Base-by-base conservation (phyloP, 2,113 vertebrate genomes). In the Gymnogyps californianus region DNA sequence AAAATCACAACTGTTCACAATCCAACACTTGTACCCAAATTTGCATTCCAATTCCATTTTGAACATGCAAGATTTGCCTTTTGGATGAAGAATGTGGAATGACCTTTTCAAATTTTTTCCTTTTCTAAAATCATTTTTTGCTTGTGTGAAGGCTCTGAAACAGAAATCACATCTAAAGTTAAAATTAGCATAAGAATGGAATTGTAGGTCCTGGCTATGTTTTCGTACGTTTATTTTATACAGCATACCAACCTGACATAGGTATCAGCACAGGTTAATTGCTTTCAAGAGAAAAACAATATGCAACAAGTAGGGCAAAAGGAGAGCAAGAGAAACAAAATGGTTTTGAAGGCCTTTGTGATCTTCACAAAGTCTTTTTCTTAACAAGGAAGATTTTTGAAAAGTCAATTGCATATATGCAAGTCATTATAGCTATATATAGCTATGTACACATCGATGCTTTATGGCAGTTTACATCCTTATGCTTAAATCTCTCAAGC, bases 251-350 rank as follows among this genome's bases (percentile, higher is more conserved):
- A 59, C 40, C 42, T 91, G 78, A 80, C 91, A 88, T 1, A 75
- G 25, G 66, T 58, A 94, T 40, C 71, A 90, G 38, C 78, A 90
- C 13, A 83, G 91, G 81, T 96, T 95, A 95, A 96, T 77, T 95
- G 89, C 55, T 86, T 87, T 65, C 66, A 69, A 69, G 71, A 91
- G 34, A 76, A 85, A 85, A 95, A 12, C 57, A 85, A 55, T 29
- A 86, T 9, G 78, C 78, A 95, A 93, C 82, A 88, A 72, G 78
- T 36, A 90, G 40, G 51, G 91, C 70, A 89, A 96, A 93, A 75
- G 46, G 14, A 93, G 28, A 94, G 38, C 62, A 77, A 75, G 66
- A 75, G 49, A 86, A 94, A 88, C 34, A 88, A 91, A 93, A 91
- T 14, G 46, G 24, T 31, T 91, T 83, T 62, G 70, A 96, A 96